These are phyloP conservation scores for Liposcelis brunnea DNA, from an alignment of 2,888 invertebrate species.

Conservation along the genomic window DNA sequence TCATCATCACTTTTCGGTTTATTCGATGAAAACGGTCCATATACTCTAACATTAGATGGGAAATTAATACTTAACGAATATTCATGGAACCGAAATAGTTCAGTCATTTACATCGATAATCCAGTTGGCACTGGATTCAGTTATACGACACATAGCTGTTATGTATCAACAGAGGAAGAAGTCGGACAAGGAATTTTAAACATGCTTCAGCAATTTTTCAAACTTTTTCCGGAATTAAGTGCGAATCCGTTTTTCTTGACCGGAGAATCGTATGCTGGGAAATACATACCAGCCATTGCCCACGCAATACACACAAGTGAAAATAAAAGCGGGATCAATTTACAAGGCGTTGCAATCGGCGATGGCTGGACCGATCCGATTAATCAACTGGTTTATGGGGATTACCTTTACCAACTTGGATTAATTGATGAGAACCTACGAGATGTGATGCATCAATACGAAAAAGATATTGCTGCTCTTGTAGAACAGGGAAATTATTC, in stretches of 20 bases:
- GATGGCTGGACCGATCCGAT: slow-evolving; percentile 66
- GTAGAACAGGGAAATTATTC: slow-evolving; percentile 34
- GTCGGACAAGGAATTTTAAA: slow-evolving; percentile 63
- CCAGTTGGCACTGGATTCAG: slow-evolving; percentile 87
- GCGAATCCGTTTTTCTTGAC: slow-evolving; percentile 64
- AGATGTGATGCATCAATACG: slow-evolving; percentile 38
- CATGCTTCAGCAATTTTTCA: slow-evolving; percentile 62
- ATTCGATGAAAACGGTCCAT: background rate
- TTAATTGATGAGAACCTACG: slow-evolving; percentile 46
- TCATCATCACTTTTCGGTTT: background rate
- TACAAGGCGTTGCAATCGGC: slow-evolving; percentile 55
- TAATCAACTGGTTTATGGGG: slow-evolving; percentile 58
- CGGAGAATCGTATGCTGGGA: slow-evolving; percentile 79
- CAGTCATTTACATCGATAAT: slow-evolving; percentile 77
- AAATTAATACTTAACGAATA: slow-evolving; percentile 44
- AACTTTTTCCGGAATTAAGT: slow-evolving; percentile 57
- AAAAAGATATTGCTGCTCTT: slow-evolving; percentile 35
- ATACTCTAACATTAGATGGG: slow-evolving; percentile 23
- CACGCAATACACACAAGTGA: slow-evolving; percentile 45
- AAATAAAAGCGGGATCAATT: slow-evolving; percentile 36
- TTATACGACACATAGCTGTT: slow-evolving; percentile 62
- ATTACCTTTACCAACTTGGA: slow-evolving; percentile 63
- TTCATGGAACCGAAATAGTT: slow-evolving; percentile 63
- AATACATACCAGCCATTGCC: slow-evolving; percentile 57
- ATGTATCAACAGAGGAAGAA: slow-evolving; percentile 56